These are phyloP conservation scores for Cheilosia soror DNA, from an alignment of 2,888 invertebrate species.

Conservation along the genomic window DNA sequence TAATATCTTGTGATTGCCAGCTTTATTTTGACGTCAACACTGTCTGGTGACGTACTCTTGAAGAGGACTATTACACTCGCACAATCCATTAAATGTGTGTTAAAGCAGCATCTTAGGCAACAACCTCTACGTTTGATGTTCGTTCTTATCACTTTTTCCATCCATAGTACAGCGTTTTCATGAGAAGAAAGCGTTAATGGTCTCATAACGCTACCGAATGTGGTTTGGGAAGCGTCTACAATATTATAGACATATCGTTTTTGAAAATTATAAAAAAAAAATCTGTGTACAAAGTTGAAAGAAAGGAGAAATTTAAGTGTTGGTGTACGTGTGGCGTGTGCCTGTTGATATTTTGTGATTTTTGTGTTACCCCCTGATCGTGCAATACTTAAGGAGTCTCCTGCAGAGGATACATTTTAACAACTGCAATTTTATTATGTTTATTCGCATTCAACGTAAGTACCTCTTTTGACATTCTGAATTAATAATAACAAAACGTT, in stretches of 20 bases:
- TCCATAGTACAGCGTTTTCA: slow-evolving; percentile 32
- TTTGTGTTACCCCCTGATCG: not conserved
- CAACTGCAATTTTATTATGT: slow-evolving; percentile 50
- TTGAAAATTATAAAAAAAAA: not conserved
- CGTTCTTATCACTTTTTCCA: slow-evolving; percentile 54
- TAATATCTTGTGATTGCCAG: not conserved
- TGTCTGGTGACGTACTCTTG: slow-evolving; percentile 21
- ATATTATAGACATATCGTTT: slow-evolving; percentile 27
- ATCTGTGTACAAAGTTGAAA: slow-evolving; percentile 4
- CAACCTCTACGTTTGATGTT: slow-evolving; percentile 24
- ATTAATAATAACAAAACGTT: not conserved
- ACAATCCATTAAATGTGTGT: slow-evolving; percentile 13
- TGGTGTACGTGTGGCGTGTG: too few species aligned
- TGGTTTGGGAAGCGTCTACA: slow-evolving; percentile 54
- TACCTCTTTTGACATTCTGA: not conserved
- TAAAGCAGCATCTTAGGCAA: slow-evolving; percentile 29
- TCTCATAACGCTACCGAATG: slow-evolving; percentile 61
- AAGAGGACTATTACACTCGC: slow-evolving; percentile 22
- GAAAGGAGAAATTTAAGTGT: not conserved
- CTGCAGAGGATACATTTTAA: slow-evolving; percentile 2
- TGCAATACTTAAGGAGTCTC: slow-evolving; percentile 1
- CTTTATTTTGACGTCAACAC: not conserved
- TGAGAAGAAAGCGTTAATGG: slow-evolving; percentile 23
- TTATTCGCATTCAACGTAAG: slow-evolving; percentile 62
- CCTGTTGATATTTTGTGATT: not conserved